These are phyloP conservation scores for Lamproptera curius DNA, from an alignment of 2,888 invertebrate species.

Conservation along the genomic window DNA sequence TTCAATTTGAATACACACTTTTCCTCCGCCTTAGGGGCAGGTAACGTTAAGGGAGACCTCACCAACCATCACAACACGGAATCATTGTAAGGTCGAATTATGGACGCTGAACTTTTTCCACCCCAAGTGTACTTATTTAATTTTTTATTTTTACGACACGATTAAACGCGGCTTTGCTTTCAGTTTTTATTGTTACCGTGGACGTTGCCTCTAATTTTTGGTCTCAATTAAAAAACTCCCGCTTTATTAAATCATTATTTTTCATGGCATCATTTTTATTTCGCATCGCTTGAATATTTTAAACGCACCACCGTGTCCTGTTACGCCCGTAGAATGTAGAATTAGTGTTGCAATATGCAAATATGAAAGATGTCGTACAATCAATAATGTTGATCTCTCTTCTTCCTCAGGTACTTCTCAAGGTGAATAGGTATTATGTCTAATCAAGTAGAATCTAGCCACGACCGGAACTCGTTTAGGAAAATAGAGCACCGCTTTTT, in stretches of 20 bases:
- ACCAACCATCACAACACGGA: conserved; percentile 48
- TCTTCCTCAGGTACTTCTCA: conserved; percentile 77
- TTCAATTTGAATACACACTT: conserved; percentile 7
- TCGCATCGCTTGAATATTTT: conserved; percentile 12
- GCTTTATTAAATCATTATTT: conserved; percentile 69
- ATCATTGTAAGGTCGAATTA: conserved; percentile 69
- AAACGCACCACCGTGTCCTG: conserved; percentile 20
- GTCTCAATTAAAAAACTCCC: conserved; percentile 65
- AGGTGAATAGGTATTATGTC: conserved; percentile 76
- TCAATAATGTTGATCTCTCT: conserved; percentile 69
- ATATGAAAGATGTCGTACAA: conserved; percentile 29
- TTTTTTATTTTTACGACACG: conserved; percentile 77
- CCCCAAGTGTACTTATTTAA: conserved; percentile 74
- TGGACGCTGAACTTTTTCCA: conserved; percentile 66
- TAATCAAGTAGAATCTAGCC: conserved; percentile 64
- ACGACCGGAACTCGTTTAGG: conserved; percentile 71
- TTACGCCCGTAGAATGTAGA: conserved; percentile 19
- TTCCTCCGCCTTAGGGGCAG: conserved; percentile 48
- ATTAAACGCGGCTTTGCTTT: conserved; percentile 77
- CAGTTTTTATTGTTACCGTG: conserved; percentile 75
- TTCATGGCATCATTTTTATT: conserved; percentile 41
- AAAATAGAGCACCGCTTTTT: conserved; percentile 71
- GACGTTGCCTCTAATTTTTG: conserved; percentile 75
- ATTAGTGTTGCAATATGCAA: conserved; percentile 17
- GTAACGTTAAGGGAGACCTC: conserved; percentile 55